Evolutionary conservation across 2,888 invertebrate genomes (phyloP), one percentile per base, ranked within the genome.

Genomic region (Temnothorax rugatulus): DNA sequence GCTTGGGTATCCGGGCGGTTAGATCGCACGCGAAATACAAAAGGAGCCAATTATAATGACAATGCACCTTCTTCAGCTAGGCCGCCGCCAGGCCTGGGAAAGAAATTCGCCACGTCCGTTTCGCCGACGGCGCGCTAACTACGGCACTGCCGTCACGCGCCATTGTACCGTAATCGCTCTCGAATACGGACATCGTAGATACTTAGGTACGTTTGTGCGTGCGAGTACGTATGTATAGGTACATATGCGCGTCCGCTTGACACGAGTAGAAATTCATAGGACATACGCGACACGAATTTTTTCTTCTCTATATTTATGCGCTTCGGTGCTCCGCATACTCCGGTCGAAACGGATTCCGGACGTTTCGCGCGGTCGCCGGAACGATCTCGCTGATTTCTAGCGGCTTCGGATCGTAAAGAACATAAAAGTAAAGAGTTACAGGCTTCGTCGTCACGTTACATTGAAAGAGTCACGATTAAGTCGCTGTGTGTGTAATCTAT

Each of bases 21-120:
- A 91, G 92, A 93, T 93, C 92, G 93, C 93, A 92, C 91, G 93
- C 91, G 92, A 93, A 93, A 92, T 92, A 93, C 93, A 94, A 94
- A 93, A 92, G 92, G 84, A 91, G 93, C 93, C 94, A 94, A 94
- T 94, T 94, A 94, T 92, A 94, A 94, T 94, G 94, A 94, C 94
- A 94, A 94, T 94, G 93, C 91, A 89, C 89, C 88, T 89, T 81
- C 79, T 75, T 89, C 90, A 88, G 91, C 91, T 91, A 90, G 89
- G 84, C 75, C 68, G 77, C 66, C 75, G 63, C 38, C 90, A 90
- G 89, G 90, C 93, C 91, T 93, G 94, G 94, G 94, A 94, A 94
- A 93, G 93, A 94, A 93, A 93, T 93, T 93, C 92, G 91, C 93
- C 88, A 89, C 92, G 92, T 93, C 89, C 91, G 91, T 92, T 93